A percentile compares a stretch with the other conserved stretches of the same genome.
Evolutionary conservation across 2,888 invertebrate genomes (phyloP).

Genomic region (Agrotis ipsilon): DNA sequence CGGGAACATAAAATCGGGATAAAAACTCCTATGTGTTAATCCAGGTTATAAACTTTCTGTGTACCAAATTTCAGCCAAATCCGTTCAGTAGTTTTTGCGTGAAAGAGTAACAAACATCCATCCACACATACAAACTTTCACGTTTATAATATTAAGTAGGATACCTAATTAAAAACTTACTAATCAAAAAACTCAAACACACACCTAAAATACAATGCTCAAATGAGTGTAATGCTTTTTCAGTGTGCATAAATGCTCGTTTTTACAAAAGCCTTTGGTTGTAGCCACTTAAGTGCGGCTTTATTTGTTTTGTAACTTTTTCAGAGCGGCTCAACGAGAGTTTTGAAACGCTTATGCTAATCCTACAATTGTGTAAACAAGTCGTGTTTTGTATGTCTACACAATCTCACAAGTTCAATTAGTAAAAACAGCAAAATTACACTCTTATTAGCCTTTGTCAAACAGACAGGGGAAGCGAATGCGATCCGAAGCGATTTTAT

Average conservation of each 20-base stretch:
- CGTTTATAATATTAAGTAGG: too few relatives aligned
- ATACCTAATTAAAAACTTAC: too few relatives aligned
- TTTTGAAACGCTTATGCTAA: neutral
- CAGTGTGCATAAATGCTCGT: neutral
- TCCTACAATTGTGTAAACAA: neutral
- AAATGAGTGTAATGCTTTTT: neutral
- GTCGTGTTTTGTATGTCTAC: neutral
- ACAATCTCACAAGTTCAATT: neutral
- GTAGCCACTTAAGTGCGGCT: neutral
- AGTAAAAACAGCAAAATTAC: neutral
- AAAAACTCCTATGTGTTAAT: too few relatives aligned
- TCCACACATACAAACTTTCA: too few relatives aligned
- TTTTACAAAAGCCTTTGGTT: neutral
- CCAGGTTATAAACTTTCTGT: too few relatives aligned
- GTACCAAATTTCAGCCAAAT: too few relatives aligned
- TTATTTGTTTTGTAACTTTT: constrained; percentile 8
- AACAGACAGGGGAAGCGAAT: too few relatives aligned
- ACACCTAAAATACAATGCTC: neutral
- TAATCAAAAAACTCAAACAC: neutral
- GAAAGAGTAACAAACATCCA: too few relatives aligned
- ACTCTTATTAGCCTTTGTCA: too few relatives aligned
- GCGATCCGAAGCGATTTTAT: too few relatives aligned
- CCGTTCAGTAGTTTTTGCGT: too few relatives aligned
- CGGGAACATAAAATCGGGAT: too few relatives aligned
- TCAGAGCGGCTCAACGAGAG: neutral